These are phyloP conservation scores for Cephus rjabovi DNA, from an alignment of 2,888 invertebrate species.

Conservation along the genomic window DNA sequence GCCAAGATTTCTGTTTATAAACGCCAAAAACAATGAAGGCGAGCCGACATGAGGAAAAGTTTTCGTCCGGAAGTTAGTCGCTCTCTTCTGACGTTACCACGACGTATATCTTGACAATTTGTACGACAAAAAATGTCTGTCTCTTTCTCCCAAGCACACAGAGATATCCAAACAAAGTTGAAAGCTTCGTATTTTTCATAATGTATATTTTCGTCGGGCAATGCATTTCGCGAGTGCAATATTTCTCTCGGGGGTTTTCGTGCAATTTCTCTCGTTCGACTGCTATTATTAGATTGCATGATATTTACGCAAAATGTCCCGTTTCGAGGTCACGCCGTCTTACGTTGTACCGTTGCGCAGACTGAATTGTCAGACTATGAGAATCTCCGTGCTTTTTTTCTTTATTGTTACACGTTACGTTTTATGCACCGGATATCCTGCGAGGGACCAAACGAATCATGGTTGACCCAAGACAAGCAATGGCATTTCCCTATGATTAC, in stretches of 20 bases:
- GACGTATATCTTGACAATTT: constrained; percentile 34
- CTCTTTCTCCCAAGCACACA: constrained; percentile 15
- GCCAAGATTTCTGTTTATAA: constrained; percentile 57
- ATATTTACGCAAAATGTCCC: background rate
- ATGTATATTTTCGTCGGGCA: background rate
- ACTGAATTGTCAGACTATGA: background rate
- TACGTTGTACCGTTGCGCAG: background rate
- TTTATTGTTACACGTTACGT: background rate
- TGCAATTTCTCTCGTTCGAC: background rate
- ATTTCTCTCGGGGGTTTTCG: too few species aligned
- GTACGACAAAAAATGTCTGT: constrained; percentile 27
- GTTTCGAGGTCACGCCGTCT: background rate
- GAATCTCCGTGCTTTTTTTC: background rate
- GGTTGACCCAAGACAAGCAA: background rate
- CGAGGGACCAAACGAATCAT: background rate
- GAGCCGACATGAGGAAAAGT: constrained; percentile 39
- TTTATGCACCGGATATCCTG: background rate
- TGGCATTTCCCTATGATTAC: background rate
- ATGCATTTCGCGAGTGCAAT: too few species aligned
- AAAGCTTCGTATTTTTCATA: background rate
- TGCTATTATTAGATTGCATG: background rate
- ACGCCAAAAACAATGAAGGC: constrained; percentile 51
- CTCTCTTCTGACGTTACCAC: constrained; percentile 21
- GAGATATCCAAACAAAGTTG: background rate
- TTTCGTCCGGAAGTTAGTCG: constrained; percentile 19